phyloP scores from a whole-genome alignment of 2,888 invertebrate species.

The Zeuzera pyrina region DNA sequence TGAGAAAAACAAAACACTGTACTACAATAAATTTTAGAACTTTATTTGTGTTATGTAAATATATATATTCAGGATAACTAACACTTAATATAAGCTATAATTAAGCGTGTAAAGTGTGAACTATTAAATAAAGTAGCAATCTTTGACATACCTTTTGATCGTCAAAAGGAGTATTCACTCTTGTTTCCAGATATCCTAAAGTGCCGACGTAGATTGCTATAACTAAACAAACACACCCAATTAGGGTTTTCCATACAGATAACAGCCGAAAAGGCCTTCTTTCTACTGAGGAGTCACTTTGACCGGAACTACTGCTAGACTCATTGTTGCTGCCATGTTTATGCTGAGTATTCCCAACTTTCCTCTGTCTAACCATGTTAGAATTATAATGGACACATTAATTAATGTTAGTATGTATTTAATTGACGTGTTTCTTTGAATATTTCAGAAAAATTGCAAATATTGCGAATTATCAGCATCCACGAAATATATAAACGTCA shows the following conservation, averaged over 20 bases:
- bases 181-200: conserved; percentile 88
- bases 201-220: conserved; percentile 84
- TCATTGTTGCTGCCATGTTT: conserved; percentile 35
- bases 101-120: no score
- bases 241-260: conserved; percentile 73
- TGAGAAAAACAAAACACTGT: no score
- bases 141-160: conserved; percentile 81
- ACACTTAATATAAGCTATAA: no score
- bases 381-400: conserved; percentile 7
- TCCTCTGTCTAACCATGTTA: conserved; percentile 48
- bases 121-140: no score
- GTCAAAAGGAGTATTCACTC: conserved; percentile 89
- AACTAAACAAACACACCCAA: conserved; percentile 75
- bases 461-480: no score
- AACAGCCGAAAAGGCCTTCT: conserved; percentile 30
- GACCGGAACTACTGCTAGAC: conserved; percentile 41
- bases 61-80: no score
- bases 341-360: conserved; percentile 27
- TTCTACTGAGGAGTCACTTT: conserved; percentile 28
- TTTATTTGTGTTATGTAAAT: no score
- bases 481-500: no score
- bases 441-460: conserved; percentile 17
- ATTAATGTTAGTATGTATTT: conserved; percentile 14
- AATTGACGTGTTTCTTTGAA: conserved; percentile 28
- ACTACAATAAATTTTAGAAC: no score